These are phyloP conservation scores for Hemitrygon akajei DNA, from an alignment of 2,797 vertebrate species.

Conservation along the genomic window DNA sequence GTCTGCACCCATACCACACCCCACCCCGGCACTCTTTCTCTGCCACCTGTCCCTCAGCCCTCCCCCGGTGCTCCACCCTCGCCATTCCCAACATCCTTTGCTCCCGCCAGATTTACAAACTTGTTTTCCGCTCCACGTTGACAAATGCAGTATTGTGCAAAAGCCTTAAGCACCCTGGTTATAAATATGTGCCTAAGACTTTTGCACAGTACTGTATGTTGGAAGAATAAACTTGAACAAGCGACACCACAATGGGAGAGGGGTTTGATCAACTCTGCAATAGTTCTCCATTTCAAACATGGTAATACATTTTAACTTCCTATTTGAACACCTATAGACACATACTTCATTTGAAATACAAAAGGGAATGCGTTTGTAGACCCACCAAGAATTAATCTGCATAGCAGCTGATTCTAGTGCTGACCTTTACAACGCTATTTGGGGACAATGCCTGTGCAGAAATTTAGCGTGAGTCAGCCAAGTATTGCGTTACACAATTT, in stretches of 20 bases:
- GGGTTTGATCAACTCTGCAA: not conserved
- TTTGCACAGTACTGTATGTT: not conserved
- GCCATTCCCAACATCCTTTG: too few relatives aligned
- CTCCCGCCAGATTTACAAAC: too few relatives aligned
- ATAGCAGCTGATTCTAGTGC: not conserved
- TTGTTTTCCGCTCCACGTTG: too few relatives aligned
- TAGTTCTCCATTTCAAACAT: not conserved
- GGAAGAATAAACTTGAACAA: not conserved
- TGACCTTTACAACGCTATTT: too few relatives aligned
- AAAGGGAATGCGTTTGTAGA: not conserved
- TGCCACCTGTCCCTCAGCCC: too few relatives aligned
- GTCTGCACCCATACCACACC: too few relatives aligned
- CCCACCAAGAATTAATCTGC: too few relatives aligned
- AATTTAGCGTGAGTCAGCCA: not conserved
- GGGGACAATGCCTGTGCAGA: not conserved
- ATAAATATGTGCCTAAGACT: too few relatives aligned
- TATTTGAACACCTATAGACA: not conserved
- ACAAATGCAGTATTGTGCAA: too few relatives aligned
- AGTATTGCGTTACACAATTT: not conserved
- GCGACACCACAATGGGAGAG: not conserved
- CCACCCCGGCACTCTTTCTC: too few relatives aligned
- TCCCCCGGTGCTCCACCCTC: too few relatives aligned
- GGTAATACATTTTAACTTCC: not conserved
- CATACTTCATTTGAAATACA: not conserved
- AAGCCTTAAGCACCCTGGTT: too few relatives aligned